These are phyloP conservation scores for Drosophila sucinea DNA, from an alignment of 1,140 invertebrate genomes.

Conservation along the genomic window DNA sequence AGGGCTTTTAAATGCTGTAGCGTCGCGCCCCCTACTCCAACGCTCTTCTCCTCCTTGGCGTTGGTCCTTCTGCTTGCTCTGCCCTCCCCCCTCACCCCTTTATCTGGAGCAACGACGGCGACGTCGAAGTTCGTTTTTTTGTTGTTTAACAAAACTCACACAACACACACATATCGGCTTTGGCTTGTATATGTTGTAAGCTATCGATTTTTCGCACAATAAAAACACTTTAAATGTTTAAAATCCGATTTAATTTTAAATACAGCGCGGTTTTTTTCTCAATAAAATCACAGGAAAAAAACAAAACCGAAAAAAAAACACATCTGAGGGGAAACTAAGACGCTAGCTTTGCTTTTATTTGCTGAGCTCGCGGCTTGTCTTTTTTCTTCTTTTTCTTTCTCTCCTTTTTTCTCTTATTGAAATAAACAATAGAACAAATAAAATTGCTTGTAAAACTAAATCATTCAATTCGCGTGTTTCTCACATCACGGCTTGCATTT, in stretches of 20 bases:
- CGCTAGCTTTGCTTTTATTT: conserved; percentile 5
- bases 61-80: conserved; percentile 7
- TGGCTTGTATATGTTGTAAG: not conserved
- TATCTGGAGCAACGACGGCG: conserved; percentile 8
- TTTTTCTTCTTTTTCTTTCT: not conserved
- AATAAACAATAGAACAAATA: conserved; percentile 13
- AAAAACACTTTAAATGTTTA: conserved; percentile 54
- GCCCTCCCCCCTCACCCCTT: conserved; percentile 18
- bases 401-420: not conserved
- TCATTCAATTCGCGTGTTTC: not conserved
- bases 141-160: conserved; percentile 51
- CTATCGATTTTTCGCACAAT: conserved; percentile 57
- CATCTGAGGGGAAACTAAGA: conserved; percentile 3
- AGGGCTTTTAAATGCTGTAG: conserved; percentile 22
- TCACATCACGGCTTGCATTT: not conserved
- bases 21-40: conserved; percentile 23
- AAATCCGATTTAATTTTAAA: conserved; percentile 16
- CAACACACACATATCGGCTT: conserved; percentile 28
- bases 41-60: conserved; percentile 3
- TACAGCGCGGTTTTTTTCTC: conserved; percentile 9
- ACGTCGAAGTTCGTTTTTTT: conserved; percentile 18
- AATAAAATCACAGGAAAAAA: conserved; percentile 22
- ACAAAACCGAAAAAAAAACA: conserved; percentile 2
- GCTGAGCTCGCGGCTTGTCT: not conserved
- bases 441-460: conserved; percentile 7